A percentile compares a stretch with the other conserved stretches of the same genome.
Evolutionary conservation across 2,113 vertebrate species (phyloP).

Genomic region (Prunella fulvescens): DNA sequence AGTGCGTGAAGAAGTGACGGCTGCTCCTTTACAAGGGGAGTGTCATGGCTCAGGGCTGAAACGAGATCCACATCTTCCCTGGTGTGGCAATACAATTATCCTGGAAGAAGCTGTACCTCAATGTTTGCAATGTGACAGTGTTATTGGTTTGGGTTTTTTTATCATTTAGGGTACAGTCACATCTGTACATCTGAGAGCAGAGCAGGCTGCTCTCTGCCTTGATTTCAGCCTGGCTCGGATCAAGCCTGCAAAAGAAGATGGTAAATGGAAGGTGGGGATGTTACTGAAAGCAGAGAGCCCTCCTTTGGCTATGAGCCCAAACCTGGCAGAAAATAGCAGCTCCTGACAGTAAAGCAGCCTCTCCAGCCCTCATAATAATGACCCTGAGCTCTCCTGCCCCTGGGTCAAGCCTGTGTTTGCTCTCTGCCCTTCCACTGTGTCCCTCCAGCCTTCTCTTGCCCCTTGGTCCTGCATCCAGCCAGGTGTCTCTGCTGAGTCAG

Average conservation of each 20-base stretch:
- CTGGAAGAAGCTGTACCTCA: not conserved
- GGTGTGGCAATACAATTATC: not conserved
- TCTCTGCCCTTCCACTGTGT: not conserved
- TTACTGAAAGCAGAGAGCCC: not conserved
- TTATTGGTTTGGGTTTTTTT: not conserved
- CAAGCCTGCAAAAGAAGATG: not conserved
- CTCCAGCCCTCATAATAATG: accelerated
- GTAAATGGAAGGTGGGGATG: not conserved
- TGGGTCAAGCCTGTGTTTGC: not conserved
- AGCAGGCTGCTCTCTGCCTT: not conserved
- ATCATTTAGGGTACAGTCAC: not conserved
- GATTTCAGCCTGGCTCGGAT: not conserved
- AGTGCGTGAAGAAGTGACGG: not conserved
- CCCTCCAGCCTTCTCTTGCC: not conserved
- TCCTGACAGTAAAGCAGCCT: not conserved
- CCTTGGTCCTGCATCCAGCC: accelerated
- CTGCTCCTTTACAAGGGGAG: not conserved
- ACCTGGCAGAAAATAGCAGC: not conserved
- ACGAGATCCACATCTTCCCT: not conserved
- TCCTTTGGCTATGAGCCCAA: not conserved
- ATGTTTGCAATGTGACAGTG: not conserved
- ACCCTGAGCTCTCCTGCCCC: too few relatives aligned
- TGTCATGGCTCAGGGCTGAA: not conserved
- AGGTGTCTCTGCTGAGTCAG: not conserved
- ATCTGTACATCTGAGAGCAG: not conserved